Evolutionary conservation across 2,797 vertebrate genomes (phyloP), one percentile per base, ranked within the genome.

Genomic region (Hydrolagus colliei): DNA sequence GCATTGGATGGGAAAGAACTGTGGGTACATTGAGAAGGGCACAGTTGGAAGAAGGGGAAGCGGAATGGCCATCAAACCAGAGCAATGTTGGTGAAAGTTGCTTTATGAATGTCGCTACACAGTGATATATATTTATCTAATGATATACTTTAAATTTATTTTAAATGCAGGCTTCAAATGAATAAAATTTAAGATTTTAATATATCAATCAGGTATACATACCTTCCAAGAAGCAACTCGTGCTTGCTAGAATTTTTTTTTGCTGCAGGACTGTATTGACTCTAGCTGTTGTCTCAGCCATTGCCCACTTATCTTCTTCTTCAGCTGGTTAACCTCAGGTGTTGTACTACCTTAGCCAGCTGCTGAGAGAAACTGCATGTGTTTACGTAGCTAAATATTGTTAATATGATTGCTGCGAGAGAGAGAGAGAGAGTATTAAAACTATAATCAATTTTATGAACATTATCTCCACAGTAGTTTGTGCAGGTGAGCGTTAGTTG

Each of bases 381-480:
- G 79, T 84, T 84, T 84, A 84, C n/a, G 32, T 41, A 71, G 16
- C 63, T 84, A 84, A 71, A 84, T 71, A 84, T 84, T 84, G 63
- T 82, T 35, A 67, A 68, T 68, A 18, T 82, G 78, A 82, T 82
- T 82, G 35, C 67, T 82, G 63, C 78, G 10, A 2, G 63, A 88
- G 87, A 88, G 90, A 89, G 10, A 2, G 63, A 88, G 87, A 88
- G 90, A 89, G 86, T 86, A 90, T 85, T 88, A 88, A 89, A 89
- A 86, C 62, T 87, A 0, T 87, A 71, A 87, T 88, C 86, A 85
- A 2, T 88, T 91, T 90, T 90, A 90, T 87, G 72, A 74, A 87
- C 22, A 0, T 75, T 9, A 78, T 89, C 90, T 87, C 88, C 85
- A 4, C 77, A 82, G 86, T 86, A 87, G 86, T 72, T 80, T 82